Evolutionary conservation across 2,888 invertebrate genomes (phyloP), one percentile per base, ranked within the genome.

Genomic region (Acrocera orbiculus): DNA sequence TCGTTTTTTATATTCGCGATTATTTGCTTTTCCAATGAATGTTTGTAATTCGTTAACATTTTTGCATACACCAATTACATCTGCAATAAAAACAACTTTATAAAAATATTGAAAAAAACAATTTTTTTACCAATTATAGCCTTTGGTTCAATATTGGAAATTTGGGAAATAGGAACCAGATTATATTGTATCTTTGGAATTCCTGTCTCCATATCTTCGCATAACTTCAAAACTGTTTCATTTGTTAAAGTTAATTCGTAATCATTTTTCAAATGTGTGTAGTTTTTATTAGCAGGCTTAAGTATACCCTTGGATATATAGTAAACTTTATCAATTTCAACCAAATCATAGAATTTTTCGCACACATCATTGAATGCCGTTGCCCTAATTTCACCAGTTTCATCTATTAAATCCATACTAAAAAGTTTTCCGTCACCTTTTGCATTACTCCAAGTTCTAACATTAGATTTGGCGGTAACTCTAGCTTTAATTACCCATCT

Each of bases 261-360:
- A 53, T 96, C 95, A 53, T 95, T 90, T 44, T 83, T 82, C 5
- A 92, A 57, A 23, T 65, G 69, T 20, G 71, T 69, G 56, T 69
- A 98, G 51, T 83, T 78, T 52, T 90, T 93, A 58, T 98, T 95
- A 0, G 96, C 95, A 2, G 83, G 72, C 56, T 95, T 95, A n/a
- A 96, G 58, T 28, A 67, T 65, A 41, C 82, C 85, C 40, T 77
- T 76, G 28, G 80, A 79, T 40, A 98, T 74, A 53, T 73, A 89
- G 56, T 90, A 98, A 1, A 93, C 73, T 58, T 79, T 77, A 46
- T 81, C 78, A 2, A 86, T 79, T 69, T 95, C 81, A 45, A 96
- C 67, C 64, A 81, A 68, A 46, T 89, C 80, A 54, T 75, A 92
- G 56, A 73, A 95, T 50, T 82, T 85, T 49, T 93, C 93, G 40